Base-by-base conservation (phyloP, 2,797 vertebrate species). In the Manis crassicaudata region DNA sequence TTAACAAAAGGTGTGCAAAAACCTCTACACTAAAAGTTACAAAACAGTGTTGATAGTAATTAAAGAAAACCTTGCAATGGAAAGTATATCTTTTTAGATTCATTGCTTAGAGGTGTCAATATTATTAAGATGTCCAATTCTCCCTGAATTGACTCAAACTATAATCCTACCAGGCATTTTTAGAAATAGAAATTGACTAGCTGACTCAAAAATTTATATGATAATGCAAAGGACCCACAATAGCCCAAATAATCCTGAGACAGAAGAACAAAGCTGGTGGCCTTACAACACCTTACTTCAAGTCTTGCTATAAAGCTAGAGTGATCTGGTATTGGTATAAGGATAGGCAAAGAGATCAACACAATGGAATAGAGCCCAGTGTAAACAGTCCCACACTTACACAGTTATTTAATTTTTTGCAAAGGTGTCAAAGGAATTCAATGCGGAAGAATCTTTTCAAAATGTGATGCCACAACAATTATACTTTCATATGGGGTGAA, bases 101-200 rank as follows among this genome's bases (percentile, higher is more conserved):
- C 7, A 43, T 73, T 43, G 70, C 37, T 79, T 75, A 27, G 40
- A 93, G 72, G 7, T 60, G 43, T 76, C 43, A 87, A 43, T 17
- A 73, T 63, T 92, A 89, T 80, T 79, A 92, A 72, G 65, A 40
- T 90, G 35, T 35, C 29, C 29, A 88, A 20, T 90, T 90, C 68
- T 82, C 40, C 52, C 87, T 81, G 46, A 40, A 90, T 27, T 65
- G 40, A 77, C 81, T 4, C 5, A 81, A 94, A 73, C 63, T 13
- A 75, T 76, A 95, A 82, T 77, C 27, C 56, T 32, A 93, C 46
- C 6, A 88, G 54, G 18, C 16, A 75, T 25, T 77, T 84, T 67
- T 54, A 96, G 37, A 97, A 92, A 79, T 40, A 90, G 35, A 94
- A 90, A 68, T 2, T 58, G 67, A 92, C 46, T 85, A 90, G 60